These are phyloP conservation scores for Copidosoma aretas DNA, from an alignment of 2,888 invertebrate species.

Conservation along the genomic window DNA sequence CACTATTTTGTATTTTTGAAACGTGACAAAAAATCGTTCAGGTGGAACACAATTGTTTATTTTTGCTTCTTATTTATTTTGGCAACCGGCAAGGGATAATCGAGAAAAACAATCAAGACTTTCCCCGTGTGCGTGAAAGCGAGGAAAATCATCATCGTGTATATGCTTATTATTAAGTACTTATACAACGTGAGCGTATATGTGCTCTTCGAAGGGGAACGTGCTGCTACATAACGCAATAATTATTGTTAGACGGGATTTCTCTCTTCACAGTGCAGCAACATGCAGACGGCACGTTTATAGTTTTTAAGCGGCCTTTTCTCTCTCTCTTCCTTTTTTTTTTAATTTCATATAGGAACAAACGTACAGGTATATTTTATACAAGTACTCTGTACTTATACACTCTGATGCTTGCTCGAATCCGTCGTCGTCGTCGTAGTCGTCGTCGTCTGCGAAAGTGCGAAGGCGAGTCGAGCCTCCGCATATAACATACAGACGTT, in stretches of 20 bases:
- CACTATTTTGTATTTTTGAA: no score
- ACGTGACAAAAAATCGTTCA: no score
- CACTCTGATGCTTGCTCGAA: neutral
- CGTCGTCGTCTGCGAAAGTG: neutral
- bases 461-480: slow-evolving; percentile 24
- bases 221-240: slow-evolving; percentile 14
- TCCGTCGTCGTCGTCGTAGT: slow-evolving; percentile 21
- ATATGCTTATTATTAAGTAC: no score
- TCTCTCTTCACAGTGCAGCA: neutral
- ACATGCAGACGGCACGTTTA: neutral
- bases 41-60: neutral
- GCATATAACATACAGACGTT: slow-evolving; percentile 10
- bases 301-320: neutral
- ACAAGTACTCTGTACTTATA: slow-evolving; percentile 5
- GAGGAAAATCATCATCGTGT: slow-evolving; percentile 20
- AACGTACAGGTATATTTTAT: neutral
- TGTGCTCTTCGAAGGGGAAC: slow-evolving; percentile 21
- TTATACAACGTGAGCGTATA: slow-evolving; percentile 3
- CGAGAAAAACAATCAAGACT: neutral
- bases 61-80: neutral
- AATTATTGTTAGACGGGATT: slow-evolving; percentile 6
- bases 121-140: slow-evolving; percentile 24
- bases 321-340: slow-evolving; percentile 12
- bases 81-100: neutral
- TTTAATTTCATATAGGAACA: no score